Base-by-base conservation (phyloP, 2,888 invertebrate species). In the Pyrgus malvae region DNA sequence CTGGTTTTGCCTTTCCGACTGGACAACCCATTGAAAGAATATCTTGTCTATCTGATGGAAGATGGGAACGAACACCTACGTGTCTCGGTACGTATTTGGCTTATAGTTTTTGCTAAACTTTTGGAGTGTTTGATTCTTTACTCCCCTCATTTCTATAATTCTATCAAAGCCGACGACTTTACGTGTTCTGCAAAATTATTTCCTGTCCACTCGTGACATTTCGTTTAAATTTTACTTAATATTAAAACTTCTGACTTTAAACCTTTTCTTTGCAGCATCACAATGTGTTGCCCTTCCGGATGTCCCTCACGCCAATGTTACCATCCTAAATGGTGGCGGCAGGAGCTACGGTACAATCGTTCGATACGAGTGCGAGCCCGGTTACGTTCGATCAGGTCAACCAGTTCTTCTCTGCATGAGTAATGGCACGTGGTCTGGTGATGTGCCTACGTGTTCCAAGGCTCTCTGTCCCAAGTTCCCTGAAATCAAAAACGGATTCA, bases 321-420 rank as follows among this genome's bases (percentile, higher is more conserved):
- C 96, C 0, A 92, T 97, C 41, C 84, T 98, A 37, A 97, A 97
- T 70, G 98, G 98, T 3, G 95, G 97, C 25, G 97, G 97, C 19
- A 92, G 97, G 61, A 97, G 97, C 77, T 98, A 98, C 70, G 98
- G 98, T 63, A 98, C 98, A 0, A 97, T 98, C 68, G 95, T 98
- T 2, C 92, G 97, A 60, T 97, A 95, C 73, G 97, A 97, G 79
- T 98, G 98, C 72, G 97, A 97, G 71, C 94, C 97, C 4, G 98
- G 98, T 2, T 98, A 97, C 72, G 94, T 96, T 51, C 92, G 98
- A 63, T 94, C 93, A 64, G 98, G 98, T 23, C 95, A 96, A 73
- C 98, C 98, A 11, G 97, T 97, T 2, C 92, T 98, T 35, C 92
- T 97, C 29, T 98, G 98, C 78, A 97, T 97, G 97, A 97, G 97